These are phyloP conservation scores for Erythrolamprus reginae DNA, from an alignment of 2,113 vertebrate genomes.

Conservation along the genomic window DNA sequence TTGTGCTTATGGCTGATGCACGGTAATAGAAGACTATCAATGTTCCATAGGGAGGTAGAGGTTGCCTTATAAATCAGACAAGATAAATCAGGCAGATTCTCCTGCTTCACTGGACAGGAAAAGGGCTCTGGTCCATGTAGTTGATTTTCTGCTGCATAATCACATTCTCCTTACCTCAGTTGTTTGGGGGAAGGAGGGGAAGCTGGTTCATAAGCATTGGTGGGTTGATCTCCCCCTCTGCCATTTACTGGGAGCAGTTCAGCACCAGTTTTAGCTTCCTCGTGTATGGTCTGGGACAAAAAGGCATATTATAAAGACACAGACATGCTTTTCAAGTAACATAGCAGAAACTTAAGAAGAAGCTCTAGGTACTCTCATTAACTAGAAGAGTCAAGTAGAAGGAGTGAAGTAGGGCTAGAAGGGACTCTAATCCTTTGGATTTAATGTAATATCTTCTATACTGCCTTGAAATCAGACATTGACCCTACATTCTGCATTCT, in stretches of 20 bases:
- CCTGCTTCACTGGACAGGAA: neutral
- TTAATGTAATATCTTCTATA: neutral
- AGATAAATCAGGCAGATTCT: neutral
- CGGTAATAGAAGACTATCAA: neutral
- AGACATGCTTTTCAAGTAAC: neutral
- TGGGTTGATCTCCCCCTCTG: neutral
- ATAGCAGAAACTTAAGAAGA: neutral
- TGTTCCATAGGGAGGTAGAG: neutral
- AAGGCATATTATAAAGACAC: neutral
- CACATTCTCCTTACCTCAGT: neutral
- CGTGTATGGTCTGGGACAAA: neutral
- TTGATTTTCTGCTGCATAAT: neutral
- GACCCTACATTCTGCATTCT: neutral
- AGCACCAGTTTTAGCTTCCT: neutral
- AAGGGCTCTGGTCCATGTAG: neutral
- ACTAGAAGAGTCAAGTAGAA: neutral
- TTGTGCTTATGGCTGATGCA: neutral
- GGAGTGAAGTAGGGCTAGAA: neutral
- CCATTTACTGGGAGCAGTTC: neutral
- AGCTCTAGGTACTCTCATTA: neutral
- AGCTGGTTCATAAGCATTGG: neutral
- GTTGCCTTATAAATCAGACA: neutral
- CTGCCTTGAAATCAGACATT: neutral
- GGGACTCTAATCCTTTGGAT: neutral
- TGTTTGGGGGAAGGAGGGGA: neutral